A percentile compares a stretch with the other conserved stretches of the same genome.
These are phyloP conservation scores for Syngnathoides biaculeatus DNA, from an alignment of 2,113 vertebrate species.

Conservation along the genomic window DNA sequence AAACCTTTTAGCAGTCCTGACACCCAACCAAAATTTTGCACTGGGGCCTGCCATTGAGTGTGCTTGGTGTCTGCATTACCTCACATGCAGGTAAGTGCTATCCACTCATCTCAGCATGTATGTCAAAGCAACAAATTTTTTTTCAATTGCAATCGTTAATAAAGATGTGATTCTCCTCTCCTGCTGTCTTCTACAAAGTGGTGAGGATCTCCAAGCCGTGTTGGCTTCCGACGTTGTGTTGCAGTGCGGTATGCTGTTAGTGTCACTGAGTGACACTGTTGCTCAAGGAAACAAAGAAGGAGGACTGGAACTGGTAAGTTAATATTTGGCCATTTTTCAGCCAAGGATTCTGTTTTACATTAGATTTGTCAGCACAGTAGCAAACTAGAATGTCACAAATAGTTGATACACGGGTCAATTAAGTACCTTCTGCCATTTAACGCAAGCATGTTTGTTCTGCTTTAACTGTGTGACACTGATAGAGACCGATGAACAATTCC, in stretches of 20 bases:
- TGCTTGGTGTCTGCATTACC: constrained; percentile 94
- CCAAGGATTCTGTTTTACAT: too few species aligned
- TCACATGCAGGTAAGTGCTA: constrained; percentile 79
- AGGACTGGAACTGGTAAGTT: constrained; percentile 84
- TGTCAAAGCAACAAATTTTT: background rate
- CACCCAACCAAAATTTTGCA: constrained; percentile 72
- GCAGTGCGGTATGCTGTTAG: constrained; percentile 73
- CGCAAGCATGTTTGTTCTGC: too few species aligned
- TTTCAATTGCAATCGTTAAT: too few species aligned
- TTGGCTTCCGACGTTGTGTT: constrained; percentile 71
- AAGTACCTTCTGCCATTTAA: too few species aligned
- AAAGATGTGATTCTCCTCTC: background rate
- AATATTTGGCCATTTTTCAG: background rate
- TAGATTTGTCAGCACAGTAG: too few species aligned
- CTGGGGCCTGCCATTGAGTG: constrained; percentile 83
- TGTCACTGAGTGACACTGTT: constrained; percentile 75
- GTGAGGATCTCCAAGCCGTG: constrained; percentile 59
- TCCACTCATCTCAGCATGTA: background rate
- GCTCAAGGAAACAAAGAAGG: constrained; percentile 60
- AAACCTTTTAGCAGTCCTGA: constrained; percentile 76
- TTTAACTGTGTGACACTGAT: too few species aligned
- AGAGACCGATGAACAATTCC: too few species aligned
- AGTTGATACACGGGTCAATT: too few species aligned
- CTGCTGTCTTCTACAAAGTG: constrained; percentile 55
- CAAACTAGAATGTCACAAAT: too few species aligned